These are phyloP conservation scores for Dermatemys mawii DNA, from an alignment of 2,113 vertebrate species.

Conservation along the genomic window DNA sequence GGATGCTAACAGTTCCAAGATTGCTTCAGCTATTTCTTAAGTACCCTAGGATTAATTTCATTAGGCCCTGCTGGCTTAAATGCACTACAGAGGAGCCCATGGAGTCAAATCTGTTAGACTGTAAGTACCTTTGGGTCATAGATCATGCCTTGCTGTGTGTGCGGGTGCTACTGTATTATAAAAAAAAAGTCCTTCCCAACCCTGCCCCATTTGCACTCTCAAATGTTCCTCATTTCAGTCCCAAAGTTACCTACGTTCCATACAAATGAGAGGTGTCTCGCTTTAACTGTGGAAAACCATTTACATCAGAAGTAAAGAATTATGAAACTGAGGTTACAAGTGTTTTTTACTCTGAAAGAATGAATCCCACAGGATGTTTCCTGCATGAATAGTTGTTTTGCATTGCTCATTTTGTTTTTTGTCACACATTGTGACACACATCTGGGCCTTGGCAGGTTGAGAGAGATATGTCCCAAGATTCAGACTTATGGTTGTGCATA, in stretches of 20 bases:
- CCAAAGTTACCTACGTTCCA: conserved; percentile 3
- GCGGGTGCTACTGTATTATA: background rate
- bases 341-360: background rate
- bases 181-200: no score
- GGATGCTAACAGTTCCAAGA: no score
- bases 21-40: no score
- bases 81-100: no score
- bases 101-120: background rate
- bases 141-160: background rate
- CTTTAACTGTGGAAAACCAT: background rate
- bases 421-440: background rate
- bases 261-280: background rate
- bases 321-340: background rate
- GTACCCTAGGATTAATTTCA: no score
- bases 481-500: accelerated
- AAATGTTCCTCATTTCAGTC: background rate
- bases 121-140: background rate
- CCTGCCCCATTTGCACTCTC: background rate
- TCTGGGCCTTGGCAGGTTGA: background rate
- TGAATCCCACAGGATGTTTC: background rate
- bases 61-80: no score
- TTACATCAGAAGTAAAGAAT: conserved; percentile 20
- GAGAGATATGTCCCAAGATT: background rate
- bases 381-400: background rate
- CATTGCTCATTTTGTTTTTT: background rate